These are phyloP conservation scores for Ceratina calcarata DNA, from an alignment of 1,140 invertebrate species.

Conservation along the genomic window DNA sequence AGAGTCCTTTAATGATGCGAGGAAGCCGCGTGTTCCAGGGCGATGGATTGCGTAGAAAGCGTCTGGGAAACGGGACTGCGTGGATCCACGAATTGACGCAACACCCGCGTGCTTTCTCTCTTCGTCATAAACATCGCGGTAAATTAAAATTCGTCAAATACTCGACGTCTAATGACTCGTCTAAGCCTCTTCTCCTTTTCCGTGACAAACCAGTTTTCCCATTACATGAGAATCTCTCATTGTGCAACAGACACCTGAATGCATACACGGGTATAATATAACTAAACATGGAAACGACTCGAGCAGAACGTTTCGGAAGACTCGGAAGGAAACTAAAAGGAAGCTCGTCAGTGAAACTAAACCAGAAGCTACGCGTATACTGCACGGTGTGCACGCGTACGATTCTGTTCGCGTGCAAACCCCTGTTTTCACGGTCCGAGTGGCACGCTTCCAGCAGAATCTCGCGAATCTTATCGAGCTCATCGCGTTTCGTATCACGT, in stretches of 20 bases:
- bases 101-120: neutral
- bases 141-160: neutral
- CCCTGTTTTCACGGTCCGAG: slow-evolving; percentile 73
- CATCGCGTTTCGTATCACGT: slow-evolving; percentile 52
- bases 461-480: slow-evolving; percentile 65
- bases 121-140: neutral
- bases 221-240: no score
- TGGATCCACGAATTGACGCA: neutral
- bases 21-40: neutral
- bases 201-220: no score
- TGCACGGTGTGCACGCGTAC: slow-evolving; percentile 38
- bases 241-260: no score
- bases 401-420: slow-evolving; percentile 70
- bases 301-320: slow-evolving; percentile 25
- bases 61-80: neutral
- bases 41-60: slow-evolving; percentile 3
- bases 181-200: no score
- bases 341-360: slow-evolving; percentile 46
- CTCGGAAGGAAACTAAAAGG: slow-evolving; percentile 44
- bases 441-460: slow-evolving; percentile 61
- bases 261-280: no score
- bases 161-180: neutral
- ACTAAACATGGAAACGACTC: neutral
- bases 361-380: slow-evolving; percentile 20
- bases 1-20: neutral